These are phyloP conservation scores for Alces alces DNA, from an alignment of 2,113 vertebrate genomes.

Conservation along the genomic window DNA sequence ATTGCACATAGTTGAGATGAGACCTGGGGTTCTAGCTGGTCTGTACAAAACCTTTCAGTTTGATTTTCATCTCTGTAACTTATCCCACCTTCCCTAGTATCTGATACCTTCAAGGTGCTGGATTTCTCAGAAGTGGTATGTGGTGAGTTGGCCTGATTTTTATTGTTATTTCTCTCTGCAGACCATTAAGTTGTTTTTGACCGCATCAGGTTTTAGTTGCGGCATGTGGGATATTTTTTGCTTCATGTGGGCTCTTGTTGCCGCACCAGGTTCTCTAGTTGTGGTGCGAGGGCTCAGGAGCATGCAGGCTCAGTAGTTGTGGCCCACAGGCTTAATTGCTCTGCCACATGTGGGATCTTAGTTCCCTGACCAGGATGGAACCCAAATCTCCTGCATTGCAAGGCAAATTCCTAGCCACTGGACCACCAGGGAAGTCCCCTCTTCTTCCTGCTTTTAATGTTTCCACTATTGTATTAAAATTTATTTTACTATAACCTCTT, in stretches of 20 bases:
- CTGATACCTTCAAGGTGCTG: not conserved
- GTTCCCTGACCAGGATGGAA: not conserved
- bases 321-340: not conserved
- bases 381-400: not conserved
- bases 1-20: not conserved
- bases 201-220: not conserved
- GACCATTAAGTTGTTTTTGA: not conserved
- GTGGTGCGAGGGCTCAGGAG: not conserved
- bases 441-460: not conserved
- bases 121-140: constrained; percentile 5
- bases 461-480: not conserved
- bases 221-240: not conserved
- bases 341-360: not conserved
- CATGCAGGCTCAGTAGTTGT: not conserved
- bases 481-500: not conserved
- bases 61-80: not conserved
- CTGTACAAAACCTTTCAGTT: not conserved
- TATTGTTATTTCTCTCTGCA: not conserved
- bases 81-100: not conserved
- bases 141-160: not conserved
- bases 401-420: not conserved
- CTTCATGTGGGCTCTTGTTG: not conserved
- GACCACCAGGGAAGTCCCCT: not conserved
- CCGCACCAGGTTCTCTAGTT: not conserved
- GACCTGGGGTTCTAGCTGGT: not conserved